Conservation (phyloP, 2,797 vertebrate genomes). For the Xenentodon cancila region DNA sequence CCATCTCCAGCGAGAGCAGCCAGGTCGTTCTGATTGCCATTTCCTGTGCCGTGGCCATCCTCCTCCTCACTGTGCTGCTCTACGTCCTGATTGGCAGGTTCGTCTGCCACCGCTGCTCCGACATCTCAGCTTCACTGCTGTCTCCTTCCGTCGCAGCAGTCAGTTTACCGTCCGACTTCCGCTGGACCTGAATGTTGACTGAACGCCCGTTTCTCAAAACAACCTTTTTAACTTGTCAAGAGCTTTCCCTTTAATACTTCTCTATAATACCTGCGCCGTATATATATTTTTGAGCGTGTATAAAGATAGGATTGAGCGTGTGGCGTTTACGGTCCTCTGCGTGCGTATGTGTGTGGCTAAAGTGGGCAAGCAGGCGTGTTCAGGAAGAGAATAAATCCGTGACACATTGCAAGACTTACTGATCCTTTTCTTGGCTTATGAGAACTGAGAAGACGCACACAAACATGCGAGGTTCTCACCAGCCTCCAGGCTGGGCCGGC, state of each 20-base stretch:
- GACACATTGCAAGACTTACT: slow-evolving; percentile 76
- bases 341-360: slow-evolving; percentile 39
- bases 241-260: too few species aligned
- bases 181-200: not conserved
- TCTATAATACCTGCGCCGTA: too few species aligned
- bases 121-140: slow-evolving; percentile 3
- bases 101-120: slow-evolving; percentile 43
- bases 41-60: slow-evolving; percentile 92
- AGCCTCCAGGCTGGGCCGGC: slow-evolving; percentile 42
- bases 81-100: slow-evolving; percentile 96
- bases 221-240: too few species aligned
- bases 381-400: slow-evolving; percentile 73
- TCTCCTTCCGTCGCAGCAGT: slow-evolving; percentile 24
- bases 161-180: not conserved
- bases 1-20: slow-evolving; percentile 96
- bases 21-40: slow-evolving; percentile 96
- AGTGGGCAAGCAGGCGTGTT: slow-evolving; percentile 66
- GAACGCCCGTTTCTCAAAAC: too few species aligned
- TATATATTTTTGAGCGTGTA: too few species aligned
- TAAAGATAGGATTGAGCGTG: too few species aligned
- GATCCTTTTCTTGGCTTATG: slow-evolving; percentile 74
- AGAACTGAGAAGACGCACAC: slow-evolving; percentile 65
- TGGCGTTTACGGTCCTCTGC: not conserved
- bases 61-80: slow-evolving; percentile 92
- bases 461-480: slow-evolving; percentile 28